A percentile compares a stretch with the other conserved stretches of the same genome.
phyloP scores from a whole-genome alignment of 2,113 vertebrate genomes.

The Oreocharis arfaki region DNA sequence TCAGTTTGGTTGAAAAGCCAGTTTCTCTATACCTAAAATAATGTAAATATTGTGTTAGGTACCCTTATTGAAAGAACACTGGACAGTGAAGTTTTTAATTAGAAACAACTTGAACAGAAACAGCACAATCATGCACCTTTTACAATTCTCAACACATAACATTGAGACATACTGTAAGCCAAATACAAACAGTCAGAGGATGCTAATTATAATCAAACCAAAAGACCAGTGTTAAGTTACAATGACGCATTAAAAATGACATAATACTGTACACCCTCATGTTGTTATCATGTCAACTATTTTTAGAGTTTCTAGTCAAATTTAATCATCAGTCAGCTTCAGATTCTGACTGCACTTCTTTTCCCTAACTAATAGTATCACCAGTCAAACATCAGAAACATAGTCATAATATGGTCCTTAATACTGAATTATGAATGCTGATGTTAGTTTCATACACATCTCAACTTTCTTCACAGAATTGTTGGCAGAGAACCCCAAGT shows the following conservation, averaged over 20 bases:
- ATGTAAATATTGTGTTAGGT: slow-evolving; percentile 51
- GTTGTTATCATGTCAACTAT: neutral
- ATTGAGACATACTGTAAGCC: slow-evolving; percentile 66
- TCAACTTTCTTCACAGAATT: neutral
- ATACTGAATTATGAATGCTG: neutral
- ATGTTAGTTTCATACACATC: neutral
- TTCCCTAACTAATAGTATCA: neutral
- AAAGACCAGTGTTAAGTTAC: neutral
- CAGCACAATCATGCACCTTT: slow-evolving; percentile 70
- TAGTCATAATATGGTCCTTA: neutral
- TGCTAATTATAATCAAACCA: slow-evolving; percentile 26
- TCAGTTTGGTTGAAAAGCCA: slow-evolving; percentile 37
- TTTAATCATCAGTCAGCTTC: neutral
- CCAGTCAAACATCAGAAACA: neutral
- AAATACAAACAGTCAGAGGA: slow-evolving; percentile 54
- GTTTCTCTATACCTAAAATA: slow-evolving; percentile 2
- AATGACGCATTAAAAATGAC: neutral
- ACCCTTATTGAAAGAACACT: slow-evolving; percentile 83
- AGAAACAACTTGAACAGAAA: slow-evolving; percentile 72
- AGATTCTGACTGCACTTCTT: neutral
- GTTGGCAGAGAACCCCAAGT: neutral
- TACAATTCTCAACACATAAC: slow-evolving; percentile 69
- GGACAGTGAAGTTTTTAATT: slow-evolving; percentile 67
- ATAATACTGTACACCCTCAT: neutral
- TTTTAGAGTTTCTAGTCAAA: neutral